Percentiles rank a stretch among this genome's conserved stretches.
These are phyloP conservation scores for Danio tinwini DNA, from an alignment of 2,797 vertebrate genomes.

Conservation along the genomic window DNA sequence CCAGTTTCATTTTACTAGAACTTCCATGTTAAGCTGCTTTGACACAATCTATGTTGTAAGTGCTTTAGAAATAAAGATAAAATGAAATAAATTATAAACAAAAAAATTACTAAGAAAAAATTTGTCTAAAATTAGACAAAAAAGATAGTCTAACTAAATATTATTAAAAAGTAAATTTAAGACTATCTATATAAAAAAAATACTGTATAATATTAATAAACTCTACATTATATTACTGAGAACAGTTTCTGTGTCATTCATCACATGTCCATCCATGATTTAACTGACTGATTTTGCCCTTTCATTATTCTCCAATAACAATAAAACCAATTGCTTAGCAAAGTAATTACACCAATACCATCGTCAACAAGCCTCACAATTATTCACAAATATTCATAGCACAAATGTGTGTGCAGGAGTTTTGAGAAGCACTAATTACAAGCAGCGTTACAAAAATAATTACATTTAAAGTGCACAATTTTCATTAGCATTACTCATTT, in stretches of 20 bases:
- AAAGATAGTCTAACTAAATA: no score
- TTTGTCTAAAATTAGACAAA: no score
- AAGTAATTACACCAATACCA: background rate
- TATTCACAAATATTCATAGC: slow-evolving; percentile 15
- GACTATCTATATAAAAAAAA: no score
- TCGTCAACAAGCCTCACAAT: slow-evolving; percentile 4
- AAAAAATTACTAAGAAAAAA: no score
- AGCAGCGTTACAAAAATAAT: slow-evolving; percentile 9
- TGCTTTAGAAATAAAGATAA: no score
- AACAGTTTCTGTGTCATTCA: background rate
- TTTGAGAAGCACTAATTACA: slow-evolving; percentile 19
- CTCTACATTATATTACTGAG: no score
- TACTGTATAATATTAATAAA: no score
- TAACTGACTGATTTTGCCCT: background rate
- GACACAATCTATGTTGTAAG: no score
- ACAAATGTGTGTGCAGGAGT: background rate
- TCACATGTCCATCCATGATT: background rate
- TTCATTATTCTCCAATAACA: background rate
- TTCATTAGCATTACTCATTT: slow-evolving; percentile 12
- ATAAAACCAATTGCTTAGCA: slow-evolving; percentile 13
- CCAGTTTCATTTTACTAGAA: no score
- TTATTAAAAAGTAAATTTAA: no score
- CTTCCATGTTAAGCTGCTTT: no score
- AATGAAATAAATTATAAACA: no score
- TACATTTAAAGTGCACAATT: slow-evolving; percentile 7